Evolutionary conservation across 2,113 vertebrate genomes (phyloP).

Genomic region (Hemiscyllium ocellatum): DNA sequence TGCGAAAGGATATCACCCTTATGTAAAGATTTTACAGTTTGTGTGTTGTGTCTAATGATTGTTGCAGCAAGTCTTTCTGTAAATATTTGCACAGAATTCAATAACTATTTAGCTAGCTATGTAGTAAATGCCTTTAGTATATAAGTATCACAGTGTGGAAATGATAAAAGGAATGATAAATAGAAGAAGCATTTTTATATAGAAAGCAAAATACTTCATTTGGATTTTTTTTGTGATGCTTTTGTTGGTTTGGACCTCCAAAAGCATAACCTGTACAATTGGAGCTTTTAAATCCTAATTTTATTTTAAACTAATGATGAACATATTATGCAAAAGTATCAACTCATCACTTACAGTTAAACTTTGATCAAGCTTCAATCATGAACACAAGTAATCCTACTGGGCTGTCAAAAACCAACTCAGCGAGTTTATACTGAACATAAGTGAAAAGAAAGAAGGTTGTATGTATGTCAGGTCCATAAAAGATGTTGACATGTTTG

Average conservation of each 20-base stretch:
- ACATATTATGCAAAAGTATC: not conserved
- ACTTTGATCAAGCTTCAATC: not conserved
- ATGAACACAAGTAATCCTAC: not conserved
- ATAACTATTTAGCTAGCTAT: constrained; percentile 14
- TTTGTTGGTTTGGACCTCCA: not conserved
- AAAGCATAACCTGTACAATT: not conserved
- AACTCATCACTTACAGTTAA: not conserved
- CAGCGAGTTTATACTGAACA: not conserved
- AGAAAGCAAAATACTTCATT: not conserved
- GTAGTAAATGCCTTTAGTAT: not conserved
- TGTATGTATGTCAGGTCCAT: not conserved
- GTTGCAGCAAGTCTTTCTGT: not conserved
- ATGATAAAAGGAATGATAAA: not conserved
- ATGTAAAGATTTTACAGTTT: constrained; percentile 8
- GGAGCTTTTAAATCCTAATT: not conserved
- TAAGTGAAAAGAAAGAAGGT: not conserved
- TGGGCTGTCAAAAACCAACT: not conserved
- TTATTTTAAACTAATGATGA: not conserved
- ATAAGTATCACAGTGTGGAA: not conserved
- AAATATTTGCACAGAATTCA: constrained; percentile 34
- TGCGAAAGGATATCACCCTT: constrained; percentile 16
- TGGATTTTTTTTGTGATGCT: not conserved
- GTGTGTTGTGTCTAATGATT: constrained; percentile 36
- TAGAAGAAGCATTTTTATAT: not conserved
- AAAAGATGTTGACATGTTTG: not conserved